Evolutionary conservation across 2,888 invertebrate genomes (phyloP), one percentile per base, ranked within the genome.

Genomic region (Schizaphis graminum): DNA sequence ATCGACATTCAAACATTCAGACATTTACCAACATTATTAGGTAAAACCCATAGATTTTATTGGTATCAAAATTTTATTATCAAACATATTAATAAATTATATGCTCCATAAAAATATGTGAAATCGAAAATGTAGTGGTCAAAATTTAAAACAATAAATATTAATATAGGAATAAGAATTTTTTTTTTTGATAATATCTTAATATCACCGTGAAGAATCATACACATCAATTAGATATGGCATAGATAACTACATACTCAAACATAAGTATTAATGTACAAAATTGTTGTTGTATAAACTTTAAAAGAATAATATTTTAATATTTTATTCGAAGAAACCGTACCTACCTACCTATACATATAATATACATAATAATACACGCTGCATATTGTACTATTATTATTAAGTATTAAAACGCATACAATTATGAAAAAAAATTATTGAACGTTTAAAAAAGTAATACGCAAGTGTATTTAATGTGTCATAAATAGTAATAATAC

Each of bases 401-500:
- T 77, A 77, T 77, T 77, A 35, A 77, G 4, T 77, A 77, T 77
- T 77, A 77, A 77, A 77, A 21, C 77, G 21, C 77, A n/a, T 35
- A 77, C 35, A 21, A 77, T 77, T 77, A 77, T 35, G 35, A 77
- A 77, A 77, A 67, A 47, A 86, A 86, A 47, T 28, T 86, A 86
- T 86, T 47, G 86, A 47, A 47, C 47, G 26, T 86, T 47, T 28
- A 44, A 47, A 44, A 86, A 86, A 47, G 13, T 47, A 86, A 86
- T 47, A 44, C 86, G 13, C 44, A 86, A 86, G 44, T 47, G 47
- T 28, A 44, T 86, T 47, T 28, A 86, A 47, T 47, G 47, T 86
- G 86, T 86, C 86, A 86, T 86, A 86, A 44, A 86, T 44, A 44
- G 44, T 86, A 86, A 44, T 44, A 13, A 47, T 28, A 86, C 86